Conservation (phyloP, 1,140 invertebrate species). For the Elysia chlorotica region DNA sequence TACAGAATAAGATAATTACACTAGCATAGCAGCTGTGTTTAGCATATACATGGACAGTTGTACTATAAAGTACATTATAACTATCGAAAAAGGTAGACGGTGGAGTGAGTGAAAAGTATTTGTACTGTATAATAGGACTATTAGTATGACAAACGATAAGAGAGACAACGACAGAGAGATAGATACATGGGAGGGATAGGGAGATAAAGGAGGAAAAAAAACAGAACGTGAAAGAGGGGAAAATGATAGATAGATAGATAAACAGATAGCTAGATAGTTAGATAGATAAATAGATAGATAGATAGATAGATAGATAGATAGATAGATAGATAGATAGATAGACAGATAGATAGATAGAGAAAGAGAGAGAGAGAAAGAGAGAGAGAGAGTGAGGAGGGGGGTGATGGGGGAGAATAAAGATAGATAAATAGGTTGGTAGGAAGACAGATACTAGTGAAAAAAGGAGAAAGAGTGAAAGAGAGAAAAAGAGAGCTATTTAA, state of each 20-base stretch:
- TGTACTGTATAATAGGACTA: no score
- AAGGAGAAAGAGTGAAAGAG: no score
- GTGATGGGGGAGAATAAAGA: no score
- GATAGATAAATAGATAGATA: neutral
- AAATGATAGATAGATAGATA: no score
- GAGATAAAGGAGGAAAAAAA: neutral
- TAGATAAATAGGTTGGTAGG: no score
- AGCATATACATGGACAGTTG: neutral
- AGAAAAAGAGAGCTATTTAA: no score
- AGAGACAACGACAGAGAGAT: neutral
- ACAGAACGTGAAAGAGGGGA: neutral
- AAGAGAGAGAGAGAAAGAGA: neutral
- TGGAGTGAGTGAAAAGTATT: no score
- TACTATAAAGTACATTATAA: neutral
- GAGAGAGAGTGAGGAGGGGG: no score
- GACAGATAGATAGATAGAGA: neutral
- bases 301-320: neutral
- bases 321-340: neutral
- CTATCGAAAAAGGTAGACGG: neutral
- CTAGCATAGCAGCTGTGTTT: neutral
- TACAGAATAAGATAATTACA: slow-evolving; percentile 1
- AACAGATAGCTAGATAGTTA: neutral
- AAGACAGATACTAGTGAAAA: no score
- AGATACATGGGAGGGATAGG: neutral
- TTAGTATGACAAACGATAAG: neutral